Evolutionary conservation across 2,888 invertebrate species (phyloP), one percentile per base, ranked within the genome.

Genomic region (Athrips mouffetella): DNA sequence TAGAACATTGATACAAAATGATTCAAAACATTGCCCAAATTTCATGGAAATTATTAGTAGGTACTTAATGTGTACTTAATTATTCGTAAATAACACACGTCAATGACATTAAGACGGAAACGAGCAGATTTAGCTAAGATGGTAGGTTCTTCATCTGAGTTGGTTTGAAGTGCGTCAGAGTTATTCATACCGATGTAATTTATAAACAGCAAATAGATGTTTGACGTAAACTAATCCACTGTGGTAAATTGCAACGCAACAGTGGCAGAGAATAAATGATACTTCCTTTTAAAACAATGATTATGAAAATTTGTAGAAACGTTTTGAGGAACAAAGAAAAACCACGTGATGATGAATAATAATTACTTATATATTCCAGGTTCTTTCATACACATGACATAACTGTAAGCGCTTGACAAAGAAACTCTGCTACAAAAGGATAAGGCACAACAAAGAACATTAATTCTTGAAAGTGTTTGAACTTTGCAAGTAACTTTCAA

Each of bases 391-490:
- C 16, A 18, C 13, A 5, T 16, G 2, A 10, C 20, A 35, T 15
- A 35, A 27, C n/a, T n/a, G n/a, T 27, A 27, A 35, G 15, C 10
- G 20, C 35, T 35, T 10, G 20, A 37, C 37, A 37, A 37, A 37
- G 37, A 37, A n/a, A 37, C 7, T 20, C n/a, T 2, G 10, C 20
- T 20, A 7, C n/a, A 16, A 20, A 16, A 37, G 16, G n/a, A 21
- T 21, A 37, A 37, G 16, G 18, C 10, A 37, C 16, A 8, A 37
- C 7, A 16, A 37, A 18, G n/a, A 16, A 37, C 10, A 37, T 3
- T 20, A 20, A 37, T n/a, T n/a, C n/a, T n/a, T n/a, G 37, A 37
- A 37, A 37, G 37, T 37, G 20, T 37, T 37, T 37, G 37, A 37
- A 37, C 37, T 37, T 31, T 31, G 13, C 11, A 20, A 11, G 4